Conservation (phyloP, 2,888 invertebrate species). For the Macrophya annulata region DNA sequence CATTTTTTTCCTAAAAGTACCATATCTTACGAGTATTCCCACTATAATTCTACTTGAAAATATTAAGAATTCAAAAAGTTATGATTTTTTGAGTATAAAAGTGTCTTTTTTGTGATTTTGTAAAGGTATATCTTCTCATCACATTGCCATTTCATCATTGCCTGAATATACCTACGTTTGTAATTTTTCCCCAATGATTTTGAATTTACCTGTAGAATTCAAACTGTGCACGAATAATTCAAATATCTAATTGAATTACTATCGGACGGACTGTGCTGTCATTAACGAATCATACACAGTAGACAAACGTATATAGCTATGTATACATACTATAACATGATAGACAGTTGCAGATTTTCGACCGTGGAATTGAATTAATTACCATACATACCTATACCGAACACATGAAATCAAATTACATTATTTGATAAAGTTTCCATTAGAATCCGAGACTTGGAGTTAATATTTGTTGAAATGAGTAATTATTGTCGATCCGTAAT, state of each 20-base stretch:
- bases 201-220: not conserved
- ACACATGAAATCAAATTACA: constrained; percentile 12
- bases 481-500: not conserved
- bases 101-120: no score
- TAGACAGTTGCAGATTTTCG: not conserved
- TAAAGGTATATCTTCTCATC: not conserved
- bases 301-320: not conserved
- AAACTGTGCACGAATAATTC: not conserved
- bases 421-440: not conserved
- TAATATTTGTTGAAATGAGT: not conserved
- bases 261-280: not conserved
- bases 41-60: no score
- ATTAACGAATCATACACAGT: not conserved
- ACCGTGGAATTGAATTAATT: constrained; percentile 11
- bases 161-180: not conserved
- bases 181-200: not conserved
- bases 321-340: no score
- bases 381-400: not conserved
- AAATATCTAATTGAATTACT: not conserved
- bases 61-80: no score
- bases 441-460: not conserved
- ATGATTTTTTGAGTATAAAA: no score
- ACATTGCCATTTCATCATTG: not conserved
- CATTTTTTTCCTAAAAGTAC: no score
- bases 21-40: no score